Conservation (phyloP, 2,888 invertebrate genomes). For the Protodeltote pygarga region DNA sequence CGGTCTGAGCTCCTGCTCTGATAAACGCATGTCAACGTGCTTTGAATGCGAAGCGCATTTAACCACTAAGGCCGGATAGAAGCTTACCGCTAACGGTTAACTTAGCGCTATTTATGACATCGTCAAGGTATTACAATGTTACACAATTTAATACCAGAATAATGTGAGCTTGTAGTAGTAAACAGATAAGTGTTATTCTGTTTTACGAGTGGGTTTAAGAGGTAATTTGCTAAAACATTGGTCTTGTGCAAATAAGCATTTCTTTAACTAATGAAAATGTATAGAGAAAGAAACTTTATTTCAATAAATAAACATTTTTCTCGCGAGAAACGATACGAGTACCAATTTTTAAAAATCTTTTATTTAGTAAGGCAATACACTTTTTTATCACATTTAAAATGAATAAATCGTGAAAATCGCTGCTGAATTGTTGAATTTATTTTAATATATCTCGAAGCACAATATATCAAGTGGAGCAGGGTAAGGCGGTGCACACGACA, state of each 20-base stretch:
- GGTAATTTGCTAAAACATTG: too few relatives aligned
- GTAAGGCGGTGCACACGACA: conserved; percentile 45
- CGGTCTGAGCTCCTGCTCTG: conserved; percentile 79
- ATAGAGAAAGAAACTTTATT: too few relatives aligned
- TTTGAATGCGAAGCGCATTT: conserved; percentile 75
- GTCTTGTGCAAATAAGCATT: too few relatives aligned
- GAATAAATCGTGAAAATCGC: neutral
- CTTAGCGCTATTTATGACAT: conserved; percentile 14
- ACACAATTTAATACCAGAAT: neutral
- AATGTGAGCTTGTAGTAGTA: neutral
- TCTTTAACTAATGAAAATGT: too few relatives aligned
- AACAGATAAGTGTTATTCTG: too few relatives aligned
- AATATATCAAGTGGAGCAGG: conserved; percentile 44
- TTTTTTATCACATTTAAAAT: neutral
- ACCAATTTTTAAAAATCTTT: too few relatives aligned
- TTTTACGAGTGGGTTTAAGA: too few relatives aligned
- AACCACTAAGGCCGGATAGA: conserved; percentile 65
- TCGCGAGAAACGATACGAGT: too few relatives aligned
- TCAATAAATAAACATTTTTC: too few relatives aligned
- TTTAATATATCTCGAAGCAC: conserved; percentile 31
- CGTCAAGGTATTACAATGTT: conserved; percentile 8
- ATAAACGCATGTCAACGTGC: conserved; percentile 84
- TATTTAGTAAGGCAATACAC: too few relatives aligned
- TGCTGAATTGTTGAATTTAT: conserved; percentile 20
- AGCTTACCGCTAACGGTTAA: conserved; percentile 47